A percentile compares a stretch with the other conserved stretches of the same genome.
These are phyloP conservation scores for Metridium senile DNA, from an alignment of 92 coral and sea anemone genomes.

Conservation along the genomic window DNA sequence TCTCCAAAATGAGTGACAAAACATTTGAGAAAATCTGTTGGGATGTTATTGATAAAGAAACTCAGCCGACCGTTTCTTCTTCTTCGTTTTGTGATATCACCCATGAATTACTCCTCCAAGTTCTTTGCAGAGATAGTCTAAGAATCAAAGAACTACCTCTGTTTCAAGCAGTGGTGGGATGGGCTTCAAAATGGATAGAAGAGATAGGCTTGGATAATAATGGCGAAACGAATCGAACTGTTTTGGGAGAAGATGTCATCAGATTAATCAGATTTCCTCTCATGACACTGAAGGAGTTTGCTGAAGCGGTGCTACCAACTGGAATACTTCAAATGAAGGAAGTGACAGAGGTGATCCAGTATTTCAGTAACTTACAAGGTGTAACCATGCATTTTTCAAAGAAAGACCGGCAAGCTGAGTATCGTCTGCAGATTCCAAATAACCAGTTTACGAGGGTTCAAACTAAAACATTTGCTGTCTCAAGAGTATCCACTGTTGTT, in stretches of 20 bases:
- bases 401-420: background rate
- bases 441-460: no score
- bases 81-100: conserved; percentile 33
- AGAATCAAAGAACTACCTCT: conserved; percentile 36
- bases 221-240: conserved; percentile 44
- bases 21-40: conserved; percentile 38
- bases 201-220: conserved; percentile 19
- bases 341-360: conserved; percentile 10
- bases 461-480: no score
- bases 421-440: no score
- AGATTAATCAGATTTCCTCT: conserved; percentile 44
- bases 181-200: conserved; percentile 38
- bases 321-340: conserved; percentile 23
- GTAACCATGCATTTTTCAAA: background rate
- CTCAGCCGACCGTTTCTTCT: conserved; percentile 37
- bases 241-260: conserved; percentile 48
- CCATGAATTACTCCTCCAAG: conserved; percentile 13
- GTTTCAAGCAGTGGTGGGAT: conserved; percentile 57
- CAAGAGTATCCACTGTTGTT: no score
- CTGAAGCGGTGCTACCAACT: conserved; percentile 6
- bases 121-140: conserved; percentile 40
- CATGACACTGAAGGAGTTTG: conserved; percentile 49
- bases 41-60: conserved; percentile 41
- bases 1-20: conserved; percentile 35
- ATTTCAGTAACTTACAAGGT: background rate